Percentiles rank a stretch among this genome's conserved stretches.
Conservation (phyloP, 2,797 vertebrate genomes). For the Cirrhinus mrigala region DNA sequence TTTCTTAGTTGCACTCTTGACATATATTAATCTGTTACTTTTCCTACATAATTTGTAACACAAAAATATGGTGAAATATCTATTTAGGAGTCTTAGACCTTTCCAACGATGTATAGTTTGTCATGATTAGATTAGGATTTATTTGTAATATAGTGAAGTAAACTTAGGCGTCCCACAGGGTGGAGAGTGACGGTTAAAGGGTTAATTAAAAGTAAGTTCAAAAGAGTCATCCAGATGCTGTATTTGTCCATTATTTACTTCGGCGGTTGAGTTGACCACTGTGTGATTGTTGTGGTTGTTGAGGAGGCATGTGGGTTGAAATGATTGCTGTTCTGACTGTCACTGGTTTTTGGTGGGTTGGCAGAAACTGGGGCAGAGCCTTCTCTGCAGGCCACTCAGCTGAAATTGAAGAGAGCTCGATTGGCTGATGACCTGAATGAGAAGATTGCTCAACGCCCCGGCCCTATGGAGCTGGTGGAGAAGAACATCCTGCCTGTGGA, state of each 20-base stretch:
- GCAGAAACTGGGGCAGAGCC: slow-evolving; percentile 96
- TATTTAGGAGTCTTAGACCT: too few relatives aligned
- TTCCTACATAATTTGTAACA: too few relatives aligned
- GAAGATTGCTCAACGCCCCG: slow-evolving; percentile 95
- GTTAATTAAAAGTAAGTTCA: background rate
- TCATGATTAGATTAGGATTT: too few relatives aligned
- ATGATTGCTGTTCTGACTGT: slow-evolving; percentile 17
- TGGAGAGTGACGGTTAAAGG: too few relatives aligned
- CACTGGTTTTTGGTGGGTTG: slow-evolving; percentile 19
- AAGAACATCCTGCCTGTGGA: slow-evolving; percentile 98
- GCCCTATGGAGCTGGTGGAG: slow-evolving; percentile 97
- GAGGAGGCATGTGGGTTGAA: background rate
- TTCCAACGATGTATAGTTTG: too few relatives aligned
- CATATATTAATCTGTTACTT: too few relatives aligned
- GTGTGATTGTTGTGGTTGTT: slow-evolving; percentile 24
- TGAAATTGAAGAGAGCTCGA: slow-evolving; percentile 94
- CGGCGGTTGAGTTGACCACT: background rate
- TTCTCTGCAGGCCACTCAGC: slow-evolving; percentile 96
- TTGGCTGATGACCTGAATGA: slow-evolving; percentile 97
- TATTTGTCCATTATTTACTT: background rate
- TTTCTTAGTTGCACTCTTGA: too few relatives aligned
- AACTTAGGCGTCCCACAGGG: too few relatives aligned
- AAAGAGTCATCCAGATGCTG: background rate
- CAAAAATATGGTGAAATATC: too few relatives aligned
- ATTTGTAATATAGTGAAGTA: too few relatives aligned